phyloP scores from a whole-genome alignment of 2,113 vertebrate genomes.

The Etia nguti region DNA sequence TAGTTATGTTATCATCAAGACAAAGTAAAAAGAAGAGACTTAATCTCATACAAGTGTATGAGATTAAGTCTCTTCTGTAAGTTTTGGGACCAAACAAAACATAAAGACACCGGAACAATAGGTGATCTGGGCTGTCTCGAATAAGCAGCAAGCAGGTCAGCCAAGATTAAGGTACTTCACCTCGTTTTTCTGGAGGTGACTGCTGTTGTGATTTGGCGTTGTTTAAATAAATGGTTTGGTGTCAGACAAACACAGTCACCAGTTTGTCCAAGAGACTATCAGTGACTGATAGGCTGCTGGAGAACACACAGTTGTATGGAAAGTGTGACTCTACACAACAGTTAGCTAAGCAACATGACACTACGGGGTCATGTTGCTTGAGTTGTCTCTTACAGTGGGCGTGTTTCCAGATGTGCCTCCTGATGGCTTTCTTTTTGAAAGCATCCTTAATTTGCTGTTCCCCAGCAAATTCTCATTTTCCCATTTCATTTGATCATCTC shows the following conservation, averaged over 20 bases:
- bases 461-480: neutral
- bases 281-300: accelerated
- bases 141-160: accelerated
- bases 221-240: neutral
- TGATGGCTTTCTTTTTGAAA: neutral
- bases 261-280: neutral
- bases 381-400: neutral
- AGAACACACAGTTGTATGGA: neutral
- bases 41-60: neutral
- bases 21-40: neutral
- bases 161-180: neutral
- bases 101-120: neutral
- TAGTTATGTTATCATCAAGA: neutral
- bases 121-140: neutral
- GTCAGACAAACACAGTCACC: neutral
- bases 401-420: neutral
- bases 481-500: neutral
- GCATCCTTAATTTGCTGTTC: accelerated
- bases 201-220: neutral
- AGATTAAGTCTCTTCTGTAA: no score
- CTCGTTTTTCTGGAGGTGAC: neutral
- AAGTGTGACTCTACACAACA: neutral
- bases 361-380: neutral
- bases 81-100: neutral
- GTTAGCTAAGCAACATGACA: neutral